Evolutionary conservation across 1,140 invertebrate species (phyloP).

Genomic region (Telenomus remus): DNA sequence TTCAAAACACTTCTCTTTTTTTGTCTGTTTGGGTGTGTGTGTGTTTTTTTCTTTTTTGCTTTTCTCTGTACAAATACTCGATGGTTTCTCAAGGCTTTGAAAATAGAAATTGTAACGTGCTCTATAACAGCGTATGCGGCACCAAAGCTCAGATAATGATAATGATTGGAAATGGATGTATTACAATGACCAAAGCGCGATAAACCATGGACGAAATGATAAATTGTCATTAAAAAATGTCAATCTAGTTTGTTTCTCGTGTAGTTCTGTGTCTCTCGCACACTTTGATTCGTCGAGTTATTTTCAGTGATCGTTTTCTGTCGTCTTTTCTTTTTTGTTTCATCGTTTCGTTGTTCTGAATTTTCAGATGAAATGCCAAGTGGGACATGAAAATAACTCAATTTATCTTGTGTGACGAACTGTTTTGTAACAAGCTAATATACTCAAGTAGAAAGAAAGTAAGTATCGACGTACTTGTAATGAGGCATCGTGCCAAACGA

Average conservation of each 20-base stretch:
- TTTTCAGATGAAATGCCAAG: no score
- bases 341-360: no score
- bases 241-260: background rate
- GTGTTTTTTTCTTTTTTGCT: no score
- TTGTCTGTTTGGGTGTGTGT: no score
- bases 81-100: conserved; percentile 19
- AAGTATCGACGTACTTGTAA: conserved; percentile 81
- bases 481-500: conserved; percentile 86
- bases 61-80: no score
- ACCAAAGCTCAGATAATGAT: conserved; percentile 49
- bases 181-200: conserved; percentile 25
- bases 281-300: no score
- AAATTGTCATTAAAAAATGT: background rate
- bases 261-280: background rate
- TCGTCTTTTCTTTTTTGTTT: no score
- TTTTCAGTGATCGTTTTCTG: no score
- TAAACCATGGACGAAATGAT: background rate
- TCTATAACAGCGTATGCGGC: conserved; percentile 39
- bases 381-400: no score
- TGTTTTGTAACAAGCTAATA: background rate
- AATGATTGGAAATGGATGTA: conserved; percentile 24
- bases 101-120: conserved; percentile 19
- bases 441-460: conserved; percentile 9
- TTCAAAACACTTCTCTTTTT: no score
- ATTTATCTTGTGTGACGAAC: background rate